Evolutionary conservation across 2,888 invertebrate genomes (phyloP).

Genomic region (Hirtodrosophila histrioides): DNA sequence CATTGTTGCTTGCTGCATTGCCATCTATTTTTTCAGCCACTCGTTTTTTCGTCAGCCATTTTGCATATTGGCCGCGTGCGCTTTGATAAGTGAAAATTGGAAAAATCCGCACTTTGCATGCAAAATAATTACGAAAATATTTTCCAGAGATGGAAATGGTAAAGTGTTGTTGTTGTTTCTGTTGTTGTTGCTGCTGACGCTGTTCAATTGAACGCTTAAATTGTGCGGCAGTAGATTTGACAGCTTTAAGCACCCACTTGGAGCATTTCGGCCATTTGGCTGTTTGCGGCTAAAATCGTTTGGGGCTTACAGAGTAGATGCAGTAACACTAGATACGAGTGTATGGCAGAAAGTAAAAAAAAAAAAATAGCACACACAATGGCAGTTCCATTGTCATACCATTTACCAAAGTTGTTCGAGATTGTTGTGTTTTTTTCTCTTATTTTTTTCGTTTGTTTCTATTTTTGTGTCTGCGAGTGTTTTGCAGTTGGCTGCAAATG

Average conservation of each 20-base stretch:
- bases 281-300: conserved; percentile 50
- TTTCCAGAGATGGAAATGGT: conserved; percentile 43
- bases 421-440: conserved; percentile 6
- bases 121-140: conserved; percentile 79
- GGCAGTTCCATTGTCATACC: conserved; percentile 59
- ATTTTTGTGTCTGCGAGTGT: conserved; percentile 34
- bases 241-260: conserved; percentile 69
- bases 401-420: conserved; percentile 64
- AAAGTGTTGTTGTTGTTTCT: conserved; percentile 21
- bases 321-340: conserved; percentile 30
- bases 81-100: conserved; percentile 80
- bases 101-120: conserved; percentile 79
- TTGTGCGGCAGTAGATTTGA: conserved; percentile 66
- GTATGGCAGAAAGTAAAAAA: conserved; percentile 1
- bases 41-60: conserved; percentile 42
- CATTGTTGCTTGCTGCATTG: not conserved
- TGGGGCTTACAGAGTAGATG: conserved; percentile 30
- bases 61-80: conserved; percentile 76
- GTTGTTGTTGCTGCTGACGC: conserved; percentile 13
- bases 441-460: conserved; percentile 3
- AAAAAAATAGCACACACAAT: conserved; percentile 28
- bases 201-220: conserved; percentile 69
- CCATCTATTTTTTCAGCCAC: conserved; percentile 16
- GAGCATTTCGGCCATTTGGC: conserved; percentile 60
- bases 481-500: conserved; percentile 74